Base-by-base conservation (phyloP, 2,113 vertebrate genomes). In the Phyllostomus discolor region DNA sequence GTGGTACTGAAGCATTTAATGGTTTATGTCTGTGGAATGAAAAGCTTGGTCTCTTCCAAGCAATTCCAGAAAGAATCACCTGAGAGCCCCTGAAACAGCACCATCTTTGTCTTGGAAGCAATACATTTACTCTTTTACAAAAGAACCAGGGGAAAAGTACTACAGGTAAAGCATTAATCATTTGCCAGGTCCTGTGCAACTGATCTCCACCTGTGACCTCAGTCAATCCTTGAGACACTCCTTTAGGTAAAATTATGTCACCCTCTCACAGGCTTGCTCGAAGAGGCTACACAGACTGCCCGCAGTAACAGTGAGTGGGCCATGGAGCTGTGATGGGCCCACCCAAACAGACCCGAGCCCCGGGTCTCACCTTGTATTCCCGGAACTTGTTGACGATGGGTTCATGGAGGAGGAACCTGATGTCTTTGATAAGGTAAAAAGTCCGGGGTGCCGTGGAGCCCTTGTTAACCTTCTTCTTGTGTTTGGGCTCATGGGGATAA, bases 401-500 rank as follows among this genome's bases (percentile, higher is more conserved):
- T 97, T 99, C 99, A 0, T 99, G 99, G 54, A 99, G 98, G 15
- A 99, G 99, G 94, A 99, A 99, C 82, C 98, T 99, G 90, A 99
- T 99, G 94, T 99, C 99, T 98, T 99, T 99, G 85, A 99, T 97
- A 64, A 99, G 98, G 88, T 99, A 99, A 97, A 99, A 99, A 7
- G 99, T 99, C 75, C 99, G 98, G 1, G 99, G 98, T 0, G 99
- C 99, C 0, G 99, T 99, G 73, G 99, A 99, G 17, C 99, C 99
- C 94, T 99, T 99, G 98, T 99, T 99, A 57, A 99, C 99, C 95
- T 99, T 99, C 98, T 99, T 99, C 98, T 99, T 99, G 98, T 99
- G 99, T 94, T 99, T 99, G 94, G 99, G 99, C 79, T 99, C 99
- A 0, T 99, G 99, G 19, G 99, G 99, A 97, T 99, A 99, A 97